Conservation (phyloP, 2,888 invertebrate species). For the Caenorhabditis sulstoni region DNA sequence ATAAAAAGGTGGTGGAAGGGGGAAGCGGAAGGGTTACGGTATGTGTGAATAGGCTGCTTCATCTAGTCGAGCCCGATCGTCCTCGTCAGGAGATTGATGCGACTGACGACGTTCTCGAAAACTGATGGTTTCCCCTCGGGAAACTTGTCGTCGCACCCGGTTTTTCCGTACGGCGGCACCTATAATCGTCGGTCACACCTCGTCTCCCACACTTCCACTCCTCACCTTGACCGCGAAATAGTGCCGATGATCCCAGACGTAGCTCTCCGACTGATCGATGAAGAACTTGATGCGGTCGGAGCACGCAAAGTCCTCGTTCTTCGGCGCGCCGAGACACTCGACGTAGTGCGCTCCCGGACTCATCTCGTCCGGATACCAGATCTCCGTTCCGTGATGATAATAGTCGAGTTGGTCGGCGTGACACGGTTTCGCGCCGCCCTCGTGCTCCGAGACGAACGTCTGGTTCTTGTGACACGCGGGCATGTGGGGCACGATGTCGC, state of each 20-base stretch:
- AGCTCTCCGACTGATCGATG: conserved; percentile 67
- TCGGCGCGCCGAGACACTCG: conserved; percentile 73
- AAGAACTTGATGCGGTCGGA: conserved; percentile 73
- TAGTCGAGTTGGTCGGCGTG: conserved; percentile 58
- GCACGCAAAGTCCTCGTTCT: conserved; percentile 75
- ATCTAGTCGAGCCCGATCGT: conserved; percentile 62
- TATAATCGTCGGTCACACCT: conserved; percentile 22
- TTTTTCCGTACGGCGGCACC: conserved; percentile 72
- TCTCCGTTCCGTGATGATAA: conserved; percentile 77
- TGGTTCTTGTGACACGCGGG: conserved; percentile 74
- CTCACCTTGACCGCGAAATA: conserved; percentile 75
- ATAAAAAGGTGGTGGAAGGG: background rate
- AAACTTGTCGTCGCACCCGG: conserved; percentile 67
- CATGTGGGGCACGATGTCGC: conserved; percentile 79
- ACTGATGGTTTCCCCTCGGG: conserved; percentile 65
- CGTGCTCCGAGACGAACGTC: conserved; percentile 52
- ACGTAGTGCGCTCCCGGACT: conserved; percentile 64
- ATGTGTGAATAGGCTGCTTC: background rate
- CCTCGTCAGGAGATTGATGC: conserved; percentile 63
- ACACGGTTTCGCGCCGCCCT: conserved; percentile 63
- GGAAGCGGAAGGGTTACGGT: too few species aligned
- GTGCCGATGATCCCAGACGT: conserved; percentile 75
- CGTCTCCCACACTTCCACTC: conserved; percentile 7
- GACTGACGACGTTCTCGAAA: conserved; percentile 62
- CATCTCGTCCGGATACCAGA: conserved; percentile 75